Percentiles rank a stretch among this genome's conserved stretches.
Evolutionary conservation across 2,888 invertebrate species (phyloP).

Genomic region (Meiosimyza platycephala): DNA sequence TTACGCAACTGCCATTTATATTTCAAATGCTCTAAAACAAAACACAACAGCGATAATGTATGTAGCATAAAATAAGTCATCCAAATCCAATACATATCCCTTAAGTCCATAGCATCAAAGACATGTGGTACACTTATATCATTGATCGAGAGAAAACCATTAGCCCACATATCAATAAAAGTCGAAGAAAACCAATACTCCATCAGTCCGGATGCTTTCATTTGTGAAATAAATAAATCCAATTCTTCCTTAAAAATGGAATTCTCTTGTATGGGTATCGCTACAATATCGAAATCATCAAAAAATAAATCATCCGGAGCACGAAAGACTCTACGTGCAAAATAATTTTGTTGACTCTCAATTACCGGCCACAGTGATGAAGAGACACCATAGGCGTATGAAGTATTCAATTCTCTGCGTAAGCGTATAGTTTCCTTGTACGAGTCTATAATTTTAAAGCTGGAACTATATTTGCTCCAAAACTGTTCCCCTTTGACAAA

Average conservation of each 20-base stretch:
- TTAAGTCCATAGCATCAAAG: constrained; percentile 8
- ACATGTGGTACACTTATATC: constrained; percentile 36
- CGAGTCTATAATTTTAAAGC: constrained; percentile 20
- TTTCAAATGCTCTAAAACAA: neutral
- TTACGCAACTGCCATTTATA: no score
- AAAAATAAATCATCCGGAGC: constrained; percentile 36
- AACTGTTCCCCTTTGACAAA: neutral
- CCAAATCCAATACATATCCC: constrained; percentile 42
- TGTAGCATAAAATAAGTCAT: constrained; percentile 24
- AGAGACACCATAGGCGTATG: constrained; percentile 36
- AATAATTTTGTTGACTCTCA: constrained; percentile 37
- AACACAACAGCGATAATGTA: constrained; percentile 1
- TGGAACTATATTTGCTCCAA: neutral
- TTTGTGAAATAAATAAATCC: constrained; percentile 39
- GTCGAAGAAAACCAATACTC: constrained; percentile 38
- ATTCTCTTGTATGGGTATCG: constrained; percentile 39
- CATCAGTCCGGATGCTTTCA: constrained; percentile 40
- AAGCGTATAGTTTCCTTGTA: neutral
- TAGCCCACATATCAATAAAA: constrained; percentile 40
- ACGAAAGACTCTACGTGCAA: constrained; percentile 39
- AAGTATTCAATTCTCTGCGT: neutral
- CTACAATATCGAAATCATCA: constrained; percentile 11
- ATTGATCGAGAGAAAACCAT: constrained; percentile 32
- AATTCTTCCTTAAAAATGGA: constrained; percentile 38
- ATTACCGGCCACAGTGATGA: constrained; percentile 38